phyloP scores from a whole-genome alignment of 2,113 vertebrate species.

The Vulpes lagopus region DNA sequence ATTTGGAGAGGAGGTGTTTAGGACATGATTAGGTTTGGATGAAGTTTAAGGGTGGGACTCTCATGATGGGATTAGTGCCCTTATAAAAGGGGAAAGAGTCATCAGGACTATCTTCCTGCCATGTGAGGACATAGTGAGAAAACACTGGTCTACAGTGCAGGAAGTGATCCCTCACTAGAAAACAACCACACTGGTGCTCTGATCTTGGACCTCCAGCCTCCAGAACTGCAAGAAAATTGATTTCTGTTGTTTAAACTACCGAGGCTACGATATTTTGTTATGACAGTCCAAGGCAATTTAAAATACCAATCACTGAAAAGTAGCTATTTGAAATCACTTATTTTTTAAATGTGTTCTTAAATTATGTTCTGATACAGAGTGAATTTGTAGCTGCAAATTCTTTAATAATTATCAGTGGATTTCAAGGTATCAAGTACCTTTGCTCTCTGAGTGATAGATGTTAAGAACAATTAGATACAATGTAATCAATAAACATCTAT shows the following conservation, averaged over 20 bases:
- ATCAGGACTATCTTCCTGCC: neutral
- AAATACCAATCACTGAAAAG: neutral
- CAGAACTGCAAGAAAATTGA: neutral
- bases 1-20: neutral
- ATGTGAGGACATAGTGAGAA: neutral
- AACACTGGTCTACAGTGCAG: neutral
- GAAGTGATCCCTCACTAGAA: neutral
- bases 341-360: neutral
- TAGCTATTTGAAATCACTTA: neutral
- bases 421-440: neutral
- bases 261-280: neutral
- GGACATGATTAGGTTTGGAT: neutral
- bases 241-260: neutral
- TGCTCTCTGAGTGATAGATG: neutral
- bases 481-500: conserved; percentile 29
- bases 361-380: neutral
- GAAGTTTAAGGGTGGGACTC: neutral
- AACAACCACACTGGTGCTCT: neutral
- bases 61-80: neutral
- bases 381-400: conserved; percentile 7
- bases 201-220: neutral
- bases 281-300: neutral
- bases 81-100: neutral
- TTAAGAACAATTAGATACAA: conserved; percentile 4
- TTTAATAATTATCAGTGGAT: conserved; percentile 28